Evolutionary conservation across 2,113 vertebrate genomes (phyloP), one percentile per base, ranked within the genome.

Genomic region (Eudyptes chrysolophus): DNA sequence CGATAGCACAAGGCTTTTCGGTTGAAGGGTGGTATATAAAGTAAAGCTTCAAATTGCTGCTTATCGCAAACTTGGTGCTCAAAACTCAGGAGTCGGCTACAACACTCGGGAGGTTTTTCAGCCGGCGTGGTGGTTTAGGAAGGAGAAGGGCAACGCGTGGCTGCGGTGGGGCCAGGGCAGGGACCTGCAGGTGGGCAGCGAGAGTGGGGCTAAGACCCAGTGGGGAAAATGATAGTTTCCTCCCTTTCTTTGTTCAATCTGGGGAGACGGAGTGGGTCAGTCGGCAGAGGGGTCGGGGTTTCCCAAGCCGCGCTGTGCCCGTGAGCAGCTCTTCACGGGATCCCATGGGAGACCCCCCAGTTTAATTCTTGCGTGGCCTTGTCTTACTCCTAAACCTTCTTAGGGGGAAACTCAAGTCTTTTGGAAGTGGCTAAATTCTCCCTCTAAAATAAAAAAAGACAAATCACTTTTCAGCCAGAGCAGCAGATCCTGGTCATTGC

Each of bases 1-100:
- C 4, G 7, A 4, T 4, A 27, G 44, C 8, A 11, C 1, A 0
- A 36, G 29, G 48, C n/a, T 84, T 89, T 77, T 51, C 2, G 1
- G 29, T 32, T 36, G 6, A 65, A 27, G 16, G 17, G 14, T 10
- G 7, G 25, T 24, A 5, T 11, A 5, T 25, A 17, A 54, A 24
- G 9, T 2, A 21, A 26, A 82, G 46, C 46, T 68, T 89, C 36
- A 32, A 25, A 42, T 15, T 29, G 18, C 60, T 52, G 40, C 55
- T 68, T 20, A 1, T 12, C 54, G 64, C 26, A 57, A 34, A 42
- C 27, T 32, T 18, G 16, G 17, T 68, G 61, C 52, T 84, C 60
- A n/a, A n/a, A 89, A 42, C 44, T 42, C 25, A 4, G 11, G 30
- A 49, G 21, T 46, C 24, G 10, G 12, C 40, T 36, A 4, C 48